phyloP scores from a whole-genome alignment of 2,797 vertebrate genomes.

The Anabacerthia variegaticeps region DNA sequence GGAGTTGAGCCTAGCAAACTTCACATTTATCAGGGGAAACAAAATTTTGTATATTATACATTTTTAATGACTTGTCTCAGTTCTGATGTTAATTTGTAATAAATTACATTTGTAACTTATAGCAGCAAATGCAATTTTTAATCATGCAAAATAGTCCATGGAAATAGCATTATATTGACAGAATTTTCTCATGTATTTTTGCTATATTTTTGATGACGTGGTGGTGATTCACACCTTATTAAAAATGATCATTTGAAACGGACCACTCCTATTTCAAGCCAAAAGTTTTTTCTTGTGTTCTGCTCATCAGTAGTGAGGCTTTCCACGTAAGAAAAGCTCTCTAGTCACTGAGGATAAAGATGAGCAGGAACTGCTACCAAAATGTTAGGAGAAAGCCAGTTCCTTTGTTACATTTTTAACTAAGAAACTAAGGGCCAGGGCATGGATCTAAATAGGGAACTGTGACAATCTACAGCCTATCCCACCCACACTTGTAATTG shows the following conservation, averaged over 20 bases:
- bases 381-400: neutral
- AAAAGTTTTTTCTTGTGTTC: neutral
- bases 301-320: neutral
- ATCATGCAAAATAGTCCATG: constrained; percentile 5
- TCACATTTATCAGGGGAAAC: constrained; percentile 3
- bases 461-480: neutral
- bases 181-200: neutral
- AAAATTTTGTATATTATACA: constrained; percentile 21
- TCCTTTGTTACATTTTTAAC: neutral
- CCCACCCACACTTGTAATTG: neutral
- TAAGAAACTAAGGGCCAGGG: neutral
- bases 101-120: constrained; percentile 49
- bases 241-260: constrained; percentile 18
- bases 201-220: neutral
- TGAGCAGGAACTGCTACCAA: neutral
- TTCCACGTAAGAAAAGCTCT: neutral
- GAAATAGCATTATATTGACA: constrained; percentile 36
- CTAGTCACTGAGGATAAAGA: neutral
- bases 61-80: constrained; percentile 45
- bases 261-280: neutral
- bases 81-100: constrained; percentile 23
- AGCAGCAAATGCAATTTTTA: constrained; percentile 18
- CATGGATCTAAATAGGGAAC: neutral
- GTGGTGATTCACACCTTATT: constrained; percentile 9
- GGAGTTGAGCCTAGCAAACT: neutral